Evolutionary conservation across 1,140 invertebrate species (phyloP), one percentile per base, ranked within the genome.

Genomic region (Drosophila bocki): DNA sequence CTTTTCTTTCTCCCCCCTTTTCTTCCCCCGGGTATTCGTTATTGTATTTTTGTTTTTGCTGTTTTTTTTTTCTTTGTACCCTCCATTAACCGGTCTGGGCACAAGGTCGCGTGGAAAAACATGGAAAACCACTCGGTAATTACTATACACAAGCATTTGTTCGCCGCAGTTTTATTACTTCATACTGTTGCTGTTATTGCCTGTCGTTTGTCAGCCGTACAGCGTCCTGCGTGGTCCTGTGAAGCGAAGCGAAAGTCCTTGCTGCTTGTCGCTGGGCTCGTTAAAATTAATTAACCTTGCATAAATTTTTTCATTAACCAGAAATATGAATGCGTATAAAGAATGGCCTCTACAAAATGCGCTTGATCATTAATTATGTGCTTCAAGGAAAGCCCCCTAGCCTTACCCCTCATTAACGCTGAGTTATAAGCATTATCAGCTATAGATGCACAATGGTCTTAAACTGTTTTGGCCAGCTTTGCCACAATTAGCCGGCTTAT

Each of bases 271-370:
- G 51, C 53, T 59, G 9, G 65, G 51, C 76, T 78, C 75, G 65
- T 78, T 79, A 78, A 78, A 79, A 79, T 79, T 79, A 79, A 79
- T 79, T 79, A 79, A 79, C 76, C 76, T 71, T 60, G 76, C 59
- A 78, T 71, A 72, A 35, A 79, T 59, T 79, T 78, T 78, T 79
- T 79, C 75, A 79, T 79, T 79, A 72, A 79, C 65, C 75, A 78
- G 53, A 71, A 79, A 78, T 79, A 78, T 71, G 41, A 79, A 72
- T 64, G 35, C 58, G 15, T 42, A 37, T 37, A 67, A 76, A 50
- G 15, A 68, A 77, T 68, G 19, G 22, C 57, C 42, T 26, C 37
- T 69, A 32, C 15, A 22, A 56, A 54, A 59, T 50, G 37, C 26
- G 41, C 26, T 37, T 68, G 63, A 61, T 70, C 63, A 70, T 78